phyloP scores from a whole-genome alignment of 2,113 vertebrate species.

The Sterna hirundo region DNA sequence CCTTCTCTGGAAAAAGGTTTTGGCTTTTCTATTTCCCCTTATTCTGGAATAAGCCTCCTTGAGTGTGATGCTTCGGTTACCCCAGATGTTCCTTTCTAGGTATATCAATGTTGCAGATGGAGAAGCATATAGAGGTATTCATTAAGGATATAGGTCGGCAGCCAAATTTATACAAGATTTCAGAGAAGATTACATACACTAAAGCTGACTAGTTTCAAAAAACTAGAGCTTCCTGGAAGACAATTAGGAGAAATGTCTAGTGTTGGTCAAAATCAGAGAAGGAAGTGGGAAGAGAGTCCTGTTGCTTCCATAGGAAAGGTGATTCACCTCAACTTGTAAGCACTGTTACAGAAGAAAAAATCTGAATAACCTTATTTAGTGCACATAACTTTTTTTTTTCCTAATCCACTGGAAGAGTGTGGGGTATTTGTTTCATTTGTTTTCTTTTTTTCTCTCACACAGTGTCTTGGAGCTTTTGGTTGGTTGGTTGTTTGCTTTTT shows the following conservation, averaged over 20 bases:
- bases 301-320: neutral
- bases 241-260: accelerated
- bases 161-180: neutral
- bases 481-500: neutral
- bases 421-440: accelerated
- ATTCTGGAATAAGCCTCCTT: neutral
- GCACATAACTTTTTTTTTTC: neutral
- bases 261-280: neutral
- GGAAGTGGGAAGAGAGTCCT: neutral
- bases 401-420: neutral
- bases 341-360: neutral
- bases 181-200: neutral
- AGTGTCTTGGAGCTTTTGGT: neutral
- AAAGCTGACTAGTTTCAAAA: neutral
- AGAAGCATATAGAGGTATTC: neutral
- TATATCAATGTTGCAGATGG: neutral
- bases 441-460: neutral
- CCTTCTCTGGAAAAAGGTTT: neutral
- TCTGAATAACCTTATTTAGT: neutral
- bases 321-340: neutral
- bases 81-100: neutral
- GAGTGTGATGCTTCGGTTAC: neutral
- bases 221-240: neutral
- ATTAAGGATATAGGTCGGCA: neutral
- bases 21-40: neutral